A percentile compares a stretch with the other conserved stretches of the same genome.
These are phyloP conservation scores for Thera britannica DNA, from an alignment of 2,888 invertebrate species.

Conservation along the genomic window DNA sequence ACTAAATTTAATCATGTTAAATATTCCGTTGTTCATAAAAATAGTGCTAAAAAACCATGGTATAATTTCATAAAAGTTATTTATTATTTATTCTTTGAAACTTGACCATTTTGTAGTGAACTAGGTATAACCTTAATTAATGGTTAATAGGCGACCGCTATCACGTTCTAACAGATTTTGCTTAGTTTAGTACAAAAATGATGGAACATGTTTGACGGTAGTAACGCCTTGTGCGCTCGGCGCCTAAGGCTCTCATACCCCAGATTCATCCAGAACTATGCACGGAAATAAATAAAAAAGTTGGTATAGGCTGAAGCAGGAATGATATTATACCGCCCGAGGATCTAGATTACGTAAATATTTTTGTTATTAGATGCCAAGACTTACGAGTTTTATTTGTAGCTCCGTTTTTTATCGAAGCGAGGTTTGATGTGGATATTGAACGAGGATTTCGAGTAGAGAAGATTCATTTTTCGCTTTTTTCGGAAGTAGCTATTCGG, in stretches of 20 bases:
- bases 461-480: neutral
- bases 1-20: too few species aligned
- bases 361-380: slow-evolving; percentile 30
- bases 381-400: slow-evolving; percentile 17
- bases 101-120: too few species aligned
- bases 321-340: slow-evolving; percentile 27
- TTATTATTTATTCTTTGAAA: too few species aligned
- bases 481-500: neutral
- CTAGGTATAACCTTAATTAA: too few species aligned
- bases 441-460: neutral
- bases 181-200: neutral
- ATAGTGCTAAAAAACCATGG: too few species aligned
- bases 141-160: too few species aligned
- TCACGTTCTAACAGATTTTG: too few species aligned
- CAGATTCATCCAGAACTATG: slow-evolving; percentile 32
- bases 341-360: slow-evolving; percentile 30
- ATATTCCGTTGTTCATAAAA: too few species aligned
- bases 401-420: slow-evolving; percentile 8
- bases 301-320: slow-evolving; percentile 20
- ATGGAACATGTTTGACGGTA: neutral
- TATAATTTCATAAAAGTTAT: too few species aligned
- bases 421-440: neutral
- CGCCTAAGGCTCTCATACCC: slow-evolving; percentile 10
- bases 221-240: neutral
- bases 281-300: slow-evolving; percentile 35